Evolutionary conservation across 2,113 vertebrate species (phyloP).

Genomic region (Carollia perspicillata): DNA sequence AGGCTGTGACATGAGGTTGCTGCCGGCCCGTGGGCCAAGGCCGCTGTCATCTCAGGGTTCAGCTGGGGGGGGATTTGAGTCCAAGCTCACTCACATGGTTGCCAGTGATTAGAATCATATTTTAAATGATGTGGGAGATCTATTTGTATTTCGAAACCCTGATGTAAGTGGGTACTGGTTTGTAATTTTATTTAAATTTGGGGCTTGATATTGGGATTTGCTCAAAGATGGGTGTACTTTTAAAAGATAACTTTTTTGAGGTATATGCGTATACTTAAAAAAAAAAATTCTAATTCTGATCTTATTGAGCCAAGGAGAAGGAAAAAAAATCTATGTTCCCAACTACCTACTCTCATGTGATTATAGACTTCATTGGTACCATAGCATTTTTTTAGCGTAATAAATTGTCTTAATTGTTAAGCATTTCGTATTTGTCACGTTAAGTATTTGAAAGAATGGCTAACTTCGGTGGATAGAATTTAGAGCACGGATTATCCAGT

Average conservation of each 20-base stretch:
- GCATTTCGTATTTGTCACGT: background rate
- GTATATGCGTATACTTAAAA: background rate
- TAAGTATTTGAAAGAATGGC: background rate
- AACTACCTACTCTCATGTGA: background rate
- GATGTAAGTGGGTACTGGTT: background rate
- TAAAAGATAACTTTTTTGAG: background rate
- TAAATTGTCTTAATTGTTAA: background rate
- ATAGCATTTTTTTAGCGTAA: background rate
- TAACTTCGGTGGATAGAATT: background rate
- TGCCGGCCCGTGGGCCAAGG: background rate
- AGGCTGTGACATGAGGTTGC: too few species aligned
- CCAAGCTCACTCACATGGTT: too few species aligned
- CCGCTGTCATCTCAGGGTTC: background rate
- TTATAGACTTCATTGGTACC: background rate
- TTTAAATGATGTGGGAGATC: background rate
- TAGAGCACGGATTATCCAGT: background rate
- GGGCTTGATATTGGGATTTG: background rate
- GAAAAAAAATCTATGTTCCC: background rate
- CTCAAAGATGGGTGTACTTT: background rate
- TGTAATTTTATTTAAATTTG: background rate
- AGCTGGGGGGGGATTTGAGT: accelerated
- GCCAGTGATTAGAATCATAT: background rate
- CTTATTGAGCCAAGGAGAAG: background rate
- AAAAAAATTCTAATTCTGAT: background rate
- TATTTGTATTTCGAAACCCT: background rate